Percentiles rank a stretch among this genome's conserved stretches.
These are phyloP conservation scores for Sphyrna mokarran DNA, from an alignment of 2,113 vertebrate species.

Conservation along the genomic window DNA sequence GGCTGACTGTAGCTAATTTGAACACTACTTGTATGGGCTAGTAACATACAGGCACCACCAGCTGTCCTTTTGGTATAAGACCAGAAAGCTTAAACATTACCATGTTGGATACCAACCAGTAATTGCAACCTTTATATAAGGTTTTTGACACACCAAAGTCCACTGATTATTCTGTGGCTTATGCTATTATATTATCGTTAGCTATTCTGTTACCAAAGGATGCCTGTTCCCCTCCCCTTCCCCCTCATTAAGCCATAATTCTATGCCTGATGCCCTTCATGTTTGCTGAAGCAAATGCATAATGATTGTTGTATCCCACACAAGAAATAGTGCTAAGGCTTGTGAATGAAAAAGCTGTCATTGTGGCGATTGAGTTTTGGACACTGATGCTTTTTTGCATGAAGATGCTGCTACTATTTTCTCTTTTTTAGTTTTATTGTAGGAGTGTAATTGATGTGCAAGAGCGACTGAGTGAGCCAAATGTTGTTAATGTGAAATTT, in stretches of 20 bases:
- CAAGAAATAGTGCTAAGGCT: conserved; percentile 27
- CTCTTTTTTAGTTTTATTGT: conserved; percentile 61
- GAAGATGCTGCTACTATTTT: conserved; percentile 60
- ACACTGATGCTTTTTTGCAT: conserved; percentile 72
- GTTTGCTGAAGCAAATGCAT: conserved; percentile 23
- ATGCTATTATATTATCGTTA: not conserved
- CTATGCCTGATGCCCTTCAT: conserved; percentile 27
- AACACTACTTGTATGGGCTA: not conserved
- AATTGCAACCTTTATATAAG: not conserved
- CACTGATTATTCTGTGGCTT: conserved; percentile 15
- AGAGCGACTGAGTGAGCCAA: conserved; percentile 56
- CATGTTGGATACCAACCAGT: conserved; percentile 19
- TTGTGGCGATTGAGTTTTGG: conserved; percentile 60
- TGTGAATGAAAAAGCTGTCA: conserved; percentile 37
- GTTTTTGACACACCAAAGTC: not conserved
- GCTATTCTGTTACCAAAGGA: conserved; percentile 37
- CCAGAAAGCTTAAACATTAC: not conserved
- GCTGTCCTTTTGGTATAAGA: not conserved
- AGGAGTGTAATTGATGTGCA: conserved; percentile 59
- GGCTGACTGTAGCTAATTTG: conserved; percentile 13
- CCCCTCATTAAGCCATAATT: conserved; percentile 27
- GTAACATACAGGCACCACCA: not conserved
- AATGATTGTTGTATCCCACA: conserved; percentile 31
- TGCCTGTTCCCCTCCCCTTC: not conserved
- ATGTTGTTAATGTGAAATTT: conserved; percentile 57